Evolutionary conservation across 2,113 vertebrate species (phyloP).

Genomic region (Psittacus erithacus): DNA sequence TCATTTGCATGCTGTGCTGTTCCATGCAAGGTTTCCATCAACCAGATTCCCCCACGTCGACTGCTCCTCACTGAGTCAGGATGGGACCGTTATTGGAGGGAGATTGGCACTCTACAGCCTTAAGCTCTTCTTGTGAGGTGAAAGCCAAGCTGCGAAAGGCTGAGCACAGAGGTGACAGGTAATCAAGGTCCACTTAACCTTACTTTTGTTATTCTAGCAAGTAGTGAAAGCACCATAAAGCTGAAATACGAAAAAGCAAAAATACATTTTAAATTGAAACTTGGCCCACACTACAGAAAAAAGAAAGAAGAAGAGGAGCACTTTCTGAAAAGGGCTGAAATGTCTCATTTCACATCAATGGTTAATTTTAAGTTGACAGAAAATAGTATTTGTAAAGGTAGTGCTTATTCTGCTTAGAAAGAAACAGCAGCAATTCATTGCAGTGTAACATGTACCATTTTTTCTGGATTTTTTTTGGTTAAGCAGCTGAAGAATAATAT

Average conservation of each 20-base stretch:
- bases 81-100: background rate
- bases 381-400: slow-evolving; percentile 15
- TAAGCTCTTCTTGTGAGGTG: background rate
- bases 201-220: background rate
- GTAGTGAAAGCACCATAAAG: background rate
- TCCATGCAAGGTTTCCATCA: background rate
- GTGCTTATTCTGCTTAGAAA: background rate
- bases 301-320: background rate
- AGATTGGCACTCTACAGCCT: background rate
- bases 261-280: background rate
- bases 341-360: background rate
- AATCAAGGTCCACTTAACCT: background rate
- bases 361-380: background rate
- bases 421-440: background rate
- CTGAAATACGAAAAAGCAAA: background rate
- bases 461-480: background rate
- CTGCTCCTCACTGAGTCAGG: fast-evolving
- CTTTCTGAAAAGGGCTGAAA: background rate
- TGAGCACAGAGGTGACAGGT: background rate
- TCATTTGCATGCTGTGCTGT: fast-evolving
- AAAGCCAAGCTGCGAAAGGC: background rate
- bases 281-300: background rate
- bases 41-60: background rate
- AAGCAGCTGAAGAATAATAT: slow-evolving; percentile 44
- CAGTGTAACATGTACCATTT: slow-evolving; percentile 19